These are phyloP conservation scores for Hydrotaea cyrtoneurina DNA, from an alignment of 2,888 invertebrate genomes.

Conservation along the genomic window DNA sequence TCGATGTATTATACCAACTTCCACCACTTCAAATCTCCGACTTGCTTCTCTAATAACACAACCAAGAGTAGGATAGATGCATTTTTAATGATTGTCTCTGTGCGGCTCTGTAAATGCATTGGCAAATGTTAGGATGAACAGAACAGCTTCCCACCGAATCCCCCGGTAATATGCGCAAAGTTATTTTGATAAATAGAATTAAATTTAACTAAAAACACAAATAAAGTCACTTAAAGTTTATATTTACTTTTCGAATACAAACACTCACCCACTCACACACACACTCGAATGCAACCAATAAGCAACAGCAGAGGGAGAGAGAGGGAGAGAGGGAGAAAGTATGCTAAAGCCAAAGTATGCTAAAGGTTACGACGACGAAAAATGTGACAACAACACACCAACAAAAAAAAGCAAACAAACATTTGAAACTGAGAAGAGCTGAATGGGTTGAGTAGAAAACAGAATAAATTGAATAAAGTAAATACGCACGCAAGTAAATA, in stretches of 20 bases:
- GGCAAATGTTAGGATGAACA: not conserved
- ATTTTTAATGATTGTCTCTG: no score
- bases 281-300: not conserved
- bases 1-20: no score
- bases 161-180: not conserved
- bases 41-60: no score
- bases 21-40: no score
- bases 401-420: constrained; percentile 25
- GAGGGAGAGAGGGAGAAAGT: not conserved
- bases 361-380: not conserved
- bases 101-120: no score
- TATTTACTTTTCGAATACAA: constrained; percentile 3
- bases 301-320: not conserved
- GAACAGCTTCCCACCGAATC: not conserved
- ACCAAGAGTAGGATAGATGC: no score
- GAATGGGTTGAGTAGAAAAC: constrained; percentile 15
- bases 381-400: not conserved
- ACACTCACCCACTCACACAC: no score
- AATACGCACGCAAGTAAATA: no score
- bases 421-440: constrained; percentile 34
- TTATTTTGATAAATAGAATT: constrained; percentile 22
- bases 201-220: constrained; percentile 39
- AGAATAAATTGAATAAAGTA: no score
- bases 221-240: constrained; percentile 39
- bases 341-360: not conserved